Conservation (phyloP, 2,113 vertebrate genomes). For the Rhea americana region DNA sequence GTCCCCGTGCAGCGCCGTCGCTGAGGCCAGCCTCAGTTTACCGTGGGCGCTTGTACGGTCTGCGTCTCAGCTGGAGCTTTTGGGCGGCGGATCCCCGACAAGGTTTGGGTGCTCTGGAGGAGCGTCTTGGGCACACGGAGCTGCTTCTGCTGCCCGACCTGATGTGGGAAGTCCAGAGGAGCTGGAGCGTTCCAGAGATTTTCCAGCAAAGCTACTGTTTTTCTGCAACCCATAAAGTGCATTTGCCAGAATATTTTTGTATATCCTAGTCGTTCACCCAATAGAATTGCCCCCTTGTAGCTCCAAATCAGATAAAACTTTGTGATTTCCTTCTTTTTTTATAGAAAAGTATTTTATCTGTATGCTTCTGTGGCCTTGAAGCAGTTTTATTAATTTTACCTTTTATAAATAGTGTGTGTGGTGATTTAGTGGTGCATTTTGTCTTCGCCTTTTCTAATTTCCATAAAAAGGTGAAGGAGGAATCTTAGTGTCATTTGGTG, state of each 20-base stretch:
- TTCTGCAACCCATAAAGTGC: not conserved
- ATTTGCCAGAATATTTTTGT: not conserved
- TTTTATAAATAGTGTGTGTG: not conserved
- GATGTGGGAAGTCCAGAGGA: rapidly evolving
- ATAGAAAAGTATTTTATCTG: not conserved
- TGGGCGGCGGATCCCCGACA: not conserved
- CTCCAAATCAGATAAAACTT: not conserved
- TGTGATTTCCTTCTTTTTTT: not conserved
- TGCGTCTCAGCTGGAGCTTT: not conserved
- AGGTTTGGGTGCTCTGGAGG: too few relatives aligned
- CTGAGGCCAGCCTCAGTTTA: not conserved
- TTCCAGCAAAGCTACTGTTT: not conserved
- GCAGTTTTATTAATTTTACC: not conserved
- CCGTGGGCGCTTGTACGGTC: not conserved
- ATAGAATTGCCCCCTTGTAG: rapidly evolving
- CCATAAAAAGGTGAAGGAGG: not conserved
- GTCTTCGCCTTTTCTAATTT: not conserved
- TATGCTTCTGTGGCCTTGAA: not conserved
- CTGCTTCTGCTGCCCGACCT: not conserved
- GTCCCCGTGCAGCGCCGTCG: not conserved
- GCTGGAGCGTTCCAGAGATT: not conserved
- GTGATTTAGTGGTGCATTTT: not conserved
- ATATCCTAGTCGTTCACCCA: not conserved
- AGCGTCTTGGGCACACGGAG: not conserved
- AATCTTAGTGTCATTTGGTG: not conserved